Evolutionary conservation across 2,888 invertebrate genomes (phyloP), one percentile per base, ranked within the genome.

Genomic region (Stictocephala bisonia): DNA sequence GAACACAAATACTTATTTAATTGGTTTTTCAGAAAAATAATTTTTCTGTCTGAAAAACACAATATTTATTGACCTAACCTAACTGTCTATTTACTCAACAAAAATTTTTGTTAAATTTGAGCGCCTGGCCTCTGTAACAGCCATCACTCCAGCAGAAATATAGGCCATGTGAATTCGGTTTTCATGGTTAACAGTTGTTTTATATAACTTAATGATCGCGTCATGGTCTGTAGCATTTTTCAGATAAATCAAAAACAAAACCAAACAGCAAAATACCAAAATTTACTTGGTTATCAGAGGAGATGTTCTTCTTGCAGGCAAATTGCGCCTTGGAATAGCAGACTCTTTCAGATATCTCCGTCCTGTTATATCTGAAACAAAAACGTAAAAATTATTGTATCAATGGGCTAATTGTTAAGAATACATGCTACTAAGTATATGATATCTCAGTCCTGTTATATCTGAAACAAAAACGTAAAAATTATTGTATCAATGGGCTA

Each of bases 311-410:
- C 72, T 24, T 27, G 53, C 51, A 15, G 72, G 72, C 9, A 72
- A 35, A 31, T 72, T 72, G 7, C 72, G 72, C 13, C 72, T 44
- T 3, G 72, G 72, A 24, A 72, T 40, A 11, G 72, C 72, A 50
- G 48, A 18, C 22, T 60, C 50, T 22, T 72, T 72, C 53, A 72
- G 40, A 51, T 41, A 70, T 41, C 70, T 56, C 15, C 40, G 40
- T 24, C 70, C 70, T 13, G 69, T 53, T 4, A 53, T 53, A 53
- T 53, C 69, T 69, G 40, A 22, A 51, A 51, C 15, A 24, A 24
- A 24, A 18, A 15, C 4, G 7, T 35, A 35, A 11, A 35, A 7
- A 35, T 7, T 11, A 35, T 35, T 35, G 44, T 44, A 44, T 11
- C 13, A 18, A 51, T 51, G 9, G 9, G 51, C 20, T 51, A 11